Percentiles rank a stretch among this genome's conserved stretches.
Conservation (phyloP, 2,797 vertebrate species). For the Sandelia bainsii region DNA sequence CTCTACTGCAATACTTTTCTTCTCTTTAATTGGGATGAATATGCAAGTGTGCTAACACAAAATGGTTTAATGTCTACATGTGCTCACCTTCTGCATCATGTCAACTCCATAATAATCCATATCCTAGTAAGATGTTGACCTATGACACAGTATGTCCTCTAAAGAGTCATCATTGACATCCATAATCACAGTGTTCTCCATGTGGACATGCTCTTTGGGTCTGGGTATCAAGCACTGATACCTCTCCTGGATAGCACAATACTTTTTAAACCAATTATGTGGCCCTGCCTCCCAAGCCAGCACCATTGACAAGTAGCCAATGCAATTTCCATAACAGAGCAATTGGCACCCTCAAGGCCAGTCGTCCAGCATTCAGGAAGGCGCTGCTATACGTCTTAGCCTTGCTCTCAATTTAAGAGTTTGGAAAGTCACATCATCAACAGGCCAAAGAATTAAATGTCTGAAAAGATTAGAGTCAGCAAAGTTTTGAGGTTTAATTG, state of each 20-base stretch:
- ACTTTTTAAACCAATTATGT: constrained; percentile 77
- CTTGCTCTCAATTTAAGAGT: constrained; percentile 38
- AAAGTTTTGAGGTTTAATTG: constrained; percentile 60
- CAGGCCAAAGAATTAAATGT: constrained; percentile 48
- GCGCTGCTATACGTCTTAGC: constrained; percentile 46
- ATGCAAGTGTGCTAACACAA: not conserved
- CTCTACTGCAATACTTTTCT: constrained; percentile 6
- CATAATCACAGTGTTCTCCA: constrained; percentile 22
- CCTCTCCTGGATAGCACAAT: constrained; percentile 56
- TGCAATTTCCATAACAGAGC: constrained; percentile 77
- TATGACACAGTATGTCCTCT: constrained; percentile 24
- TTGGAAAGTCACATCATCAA: constrained; percentile 65
- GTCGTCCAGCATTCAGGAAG: constrained; percentile 27
- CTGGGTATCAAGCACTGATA: constrained; percentile 49
- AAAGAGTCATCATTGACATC: constrained; percentile 27
- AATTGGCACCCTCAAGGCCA: constrained; percentile 67
- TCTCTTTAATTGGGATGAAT: not conserved
- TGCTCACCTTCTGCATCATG: constrained; percentile 7
- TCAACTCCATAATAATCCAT: constrained; percentile 1
- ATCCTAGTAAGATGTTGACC: constrained; percentile 11
- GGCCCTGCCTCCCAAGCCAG: constrained; percentile 61
- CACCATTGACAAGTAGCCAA: constrained; percentile 73
- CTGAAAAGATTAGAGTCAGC: constrained; percentile 57
- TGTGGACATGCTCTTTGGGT: constrained; percentile 25
- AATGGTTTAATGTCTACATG: not conserved